Evolutionary conservation across 2,888 invertebrate genomes (phyloP).

Genomic region (Dendrolimus pini): DNA sequence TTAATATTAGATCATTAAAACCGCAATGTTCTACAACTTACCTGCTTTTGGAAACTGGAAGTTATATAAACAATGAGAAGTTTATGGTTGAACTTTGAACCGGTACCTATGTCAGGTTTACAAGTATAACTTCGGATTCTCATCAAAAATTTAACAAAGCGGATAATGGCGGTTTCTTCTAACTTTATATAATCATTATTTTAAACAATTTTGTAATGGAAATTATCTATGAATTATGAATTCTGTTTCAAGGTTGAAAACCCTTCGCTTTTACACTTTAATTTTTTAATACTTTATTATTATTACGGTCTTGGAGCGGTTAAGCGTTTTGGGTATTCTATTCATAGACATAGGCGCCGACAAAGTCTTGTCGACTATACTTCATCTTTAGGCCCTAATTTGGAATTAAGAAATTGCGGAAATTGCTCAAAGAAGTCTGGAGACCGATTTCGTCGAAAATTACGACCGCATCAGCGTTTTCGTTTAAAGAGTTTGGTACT

Average conservation of each 20-base stretch:
- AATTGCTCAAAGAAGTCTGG: too few species aligned
- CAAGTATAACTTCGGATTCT: conserved; percentile 60
- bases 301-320: too few species aligned
- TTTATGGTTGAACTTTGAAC: conserved; percentile 63
- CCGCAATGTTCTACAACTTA: conserved; percentile 73
- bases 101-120: conserved; percentile 61
- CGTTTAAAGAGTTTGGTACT: too few species aligned
- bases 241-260: background rate
- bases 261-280: background rate
- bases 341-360: too few species aligned
- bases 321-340: too few species aligned
- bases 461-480: too few species aligned
- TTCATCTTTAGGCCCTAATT: too few species aligned
- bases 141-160: conserved; percentile 68
- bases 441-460: too few species aligned
- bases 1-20: conserved; percentile 76
- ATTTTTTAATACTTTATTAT: background rate
- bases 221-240: conserved; percentile 9
- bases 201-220: conserved; percentile 28
- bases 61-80: conserved; percentile 71
- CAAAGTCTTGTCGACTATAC: too few species aligned
- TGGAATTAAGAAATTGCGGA: too few species aligned
- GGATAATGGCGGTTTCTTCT: conserved; percentile 42
- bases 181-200: conserved; percentile 29
- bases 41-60: conserved; percentile 62